Base-by-base conservation (phyloP, 2,888 invertebrate species). In the Epirrhoe tristata region DNA sequence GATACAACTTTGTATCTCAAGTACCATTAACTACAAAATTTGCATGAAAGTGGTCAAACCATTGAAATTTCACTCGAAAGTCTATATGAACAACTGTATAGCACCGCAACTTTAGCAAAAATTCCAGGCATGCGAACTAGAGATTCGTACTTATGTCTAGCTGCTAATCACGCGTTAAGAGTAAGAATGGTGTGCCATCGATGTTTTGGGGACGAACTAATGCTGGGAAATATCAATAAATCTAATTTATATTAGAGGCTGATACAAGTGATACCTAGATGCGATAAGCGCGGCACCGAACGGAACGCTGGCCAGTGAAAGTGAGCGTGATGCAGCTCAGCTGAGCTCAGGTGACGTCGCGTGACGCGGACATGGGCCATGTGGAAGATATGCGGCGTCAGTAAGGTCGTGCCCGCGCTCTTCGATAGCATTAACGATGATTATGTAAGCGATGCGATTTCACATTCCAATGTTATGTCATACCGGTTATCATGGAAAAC, bases 311-410 rank as follows among this genome's bases (percentile, higher is more conserved):
- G 70, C 77, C 76, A 89, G 91, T 87, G 92, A 92, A 91, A 92
- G 92, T 91, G 85, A 81, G 83, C 83, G 83, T 82, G 82, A 87
- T 87, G 89, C 79, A 77, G 78, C 83, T 84, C 89, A 89, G 90
- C 89, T 89, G 90, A 82, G 84, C 81, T 64, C n/a, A n/a, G 70
- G 83, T 85, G 87, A 86, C 85, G 86, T 83, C 78, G 77, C 79
- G 83, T 87, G 88, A 85, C 86, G 79, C 83, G 82, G 89, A 84
- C 86, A 92, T 92, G 93, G 92, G 88, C 90, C 89, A 93, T 93
- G 93, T 93, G 93, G 93, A 93, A 83, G 82, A 92, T 92, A 79
- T 93, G 93, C 84, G 91, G 92, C 86, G 89, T 91, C 87, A 91
- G 89, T 90, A 93, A 91, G 84, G 89, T 85, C 77, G 86, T 90